phyloP scores from a whole-genome alignment of 2,797 vertebrate genomes.

The Gallirallus australis region DNA sequence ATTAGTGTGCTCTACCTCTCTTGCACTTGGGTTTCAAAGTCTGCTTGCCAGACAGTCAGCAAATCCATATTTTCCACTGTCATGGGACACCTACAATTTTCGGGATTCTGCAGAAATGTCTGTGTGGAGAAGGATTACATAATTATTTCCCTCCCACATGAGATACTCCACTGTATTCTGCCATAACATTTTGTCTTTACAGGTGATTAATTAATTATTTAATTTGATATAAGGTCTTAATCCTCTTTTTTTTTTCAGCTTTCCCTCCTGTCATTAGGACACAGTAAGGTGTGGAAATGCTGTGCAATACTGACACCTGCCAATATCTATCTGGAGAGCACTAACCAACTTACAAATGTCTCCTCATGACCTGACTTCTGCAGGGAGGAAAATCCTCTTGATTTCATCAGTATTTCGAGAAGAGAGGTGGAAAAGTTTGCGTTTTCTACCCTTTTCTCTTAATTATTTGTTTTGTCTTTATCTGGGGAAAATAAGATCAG shows the following conservation, averaged over 20 bases:
- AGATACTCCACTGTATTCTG: neutral
- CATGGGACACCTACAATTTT: neutral
- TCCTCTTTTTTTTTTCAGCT: neutral
- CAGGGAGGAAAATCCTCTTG: neutral
- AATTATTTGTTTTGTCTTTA: neutral
- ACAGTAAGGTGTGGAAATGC: neutral
- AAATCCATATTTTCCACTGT: neutral
- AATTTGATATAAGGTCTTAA: neutral
- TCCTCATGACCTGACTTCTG: neutral
- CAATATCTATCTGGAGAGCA: neutral
- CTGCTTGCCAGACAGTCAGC: neutral
- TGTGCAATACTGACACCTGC: slow-evolving; percentile 15
- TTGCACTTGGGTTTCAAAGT: neutral
- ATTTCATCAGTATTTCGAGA: neutral
- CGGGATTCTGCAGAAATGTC: neutral
- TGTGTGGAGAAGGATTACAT: neutral
- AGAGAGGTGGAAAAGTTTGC: neutral
- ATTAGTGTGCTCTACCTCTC: neutral
- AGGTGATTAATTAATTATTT: neutral
- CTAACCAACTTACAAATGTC: neutral
- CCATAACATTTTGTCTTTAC: neutral
- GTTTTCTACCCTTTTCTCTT: neutral
- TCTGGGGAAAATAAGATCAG: neutral
- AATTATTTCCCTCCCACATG: neutral
- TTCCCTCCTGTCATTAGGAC: neutral